Evolutionary conservation across 2,888 invertebrate genomes (phyloP).

Genomic region (Hanleya hanleyi): DNA sequence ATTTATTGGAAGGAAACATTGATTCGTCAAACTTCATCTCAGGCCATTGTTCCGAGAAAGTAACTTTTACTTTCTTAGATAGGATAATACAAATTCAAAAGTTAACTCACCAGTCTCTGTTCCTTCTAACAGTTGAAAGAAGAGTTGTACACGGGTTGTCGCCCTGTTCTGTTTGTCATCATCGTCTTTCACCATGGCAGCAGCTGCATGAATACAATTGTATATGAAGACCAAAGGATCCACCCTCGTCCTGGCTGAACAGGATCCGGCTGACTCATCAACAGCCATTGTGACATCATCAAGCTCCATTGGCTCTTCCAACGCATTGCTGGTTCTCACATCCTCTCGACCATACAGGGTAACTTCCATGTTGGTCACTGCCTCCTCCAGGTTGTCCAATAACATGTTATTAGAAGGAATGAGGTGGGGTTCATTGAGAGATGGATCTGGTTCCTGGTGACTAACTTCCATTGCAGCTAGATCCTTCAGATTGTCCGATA

Average conservation of each 20-base stretch:
- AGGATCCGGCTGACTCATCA: too few species aligned
- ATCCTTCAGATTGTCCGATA: background rate
- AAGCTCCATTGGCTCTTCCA: background rate
- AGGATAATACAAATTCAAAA: too few species aligned
- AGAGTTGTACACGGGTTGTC: slow-evolving; percentile 49
- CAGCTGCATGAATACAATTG: slow-evolving; percentile 52
- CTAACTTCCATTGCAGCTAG: background rate
- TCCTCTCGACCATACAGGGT: slow-evolving; percentile 24
- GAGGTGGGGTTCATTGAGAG: too few species aligned
- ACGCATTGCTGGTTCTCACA: background rate
- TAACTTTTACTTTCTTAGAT: too few species aligned
- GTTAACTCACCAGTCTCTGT: background rate
- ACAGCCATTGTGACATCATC: too few species aligned
- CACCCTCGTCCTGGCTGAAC: too few species aligned
- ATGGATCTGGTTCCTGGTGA: too few species aligned
- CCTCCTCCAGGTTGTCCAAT: background rate
- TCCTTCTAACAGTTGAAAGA: slow-evolving; percentile 42
- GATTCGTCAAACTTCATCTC: too few species aligned
- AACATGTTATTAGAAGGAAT: too few species aligned
- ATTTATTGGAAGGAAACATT: too few species aligned
- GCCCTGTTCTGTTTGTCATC: slow-evolving; percentile 34
- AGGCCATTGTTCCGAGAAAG: too few species aligned
- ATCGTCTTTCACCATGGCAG: slow-evolving; percentile 56
- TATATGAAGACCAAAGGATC: background rate
- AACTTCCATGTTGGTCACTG: background rate